Base-by-base conservation (phyloP, 2,113 vertebrate species). In the Channa argus region DNA sequence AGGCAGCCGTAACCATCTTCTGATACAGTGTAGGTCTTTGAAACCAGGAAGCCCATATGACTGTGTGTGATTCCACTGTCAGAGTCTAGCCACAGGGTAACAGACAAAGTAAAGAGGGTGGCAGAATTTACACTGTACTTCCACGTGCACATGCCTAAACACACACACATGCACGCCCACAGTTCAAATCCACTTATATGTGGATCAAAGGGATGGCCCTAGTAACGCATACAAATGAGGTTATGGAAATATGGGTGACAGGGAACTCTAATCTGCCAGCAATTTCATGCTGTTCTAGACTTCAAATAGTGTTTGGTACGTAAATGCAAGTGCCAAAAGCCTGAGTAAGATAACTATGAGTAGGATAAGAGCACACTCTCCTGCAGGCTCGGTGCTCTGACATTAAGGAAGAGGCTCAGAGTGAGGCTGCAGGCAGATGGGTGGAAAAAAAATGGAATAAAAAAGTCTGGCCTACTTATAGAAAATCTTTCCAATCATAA, bases 1-100 rank as follows among this genome's bases (percentile, higher is more conserved):
- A 99, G 87, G 82, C 97, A 98, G 9, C 98, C 97, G 0, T 99
- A 98, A 60, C 93, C 95, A 43, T 97, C 95, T 69, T 98, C 96
- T 39, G 92, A 91, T 45, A 90, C 91, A 2, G 85, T 92, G 85
- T 96, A 97, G 14, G 94, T 98, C 93, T 97, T 98, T 1, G 98
- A 99, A 72, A 97, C 95, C 66, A 98, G 95, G 44, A 96, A 98
- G 54, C 96, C 97, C 94, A 96, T 95, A 39, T 96, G 96, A 86
- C 96, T 95, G 0, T 96, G 97, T 43, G 95, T 95, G 89, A 98
- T 95, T 43, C 97, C 97, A 58, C 97, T 96, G 91, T 97, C 96
- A 3, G 96, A 97, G 93, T 98, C 97, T 99, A 74, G 74, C 69
- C 50, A 0, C 33, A 24, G 54, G 80, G 67, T 43, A 41, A 41